Evolutionary conservation across 2,113 vertebrate species (phyloP), one percentile per base, ranked within the genome.

Genomic region (Aspidoscelis tigris): DNA sequence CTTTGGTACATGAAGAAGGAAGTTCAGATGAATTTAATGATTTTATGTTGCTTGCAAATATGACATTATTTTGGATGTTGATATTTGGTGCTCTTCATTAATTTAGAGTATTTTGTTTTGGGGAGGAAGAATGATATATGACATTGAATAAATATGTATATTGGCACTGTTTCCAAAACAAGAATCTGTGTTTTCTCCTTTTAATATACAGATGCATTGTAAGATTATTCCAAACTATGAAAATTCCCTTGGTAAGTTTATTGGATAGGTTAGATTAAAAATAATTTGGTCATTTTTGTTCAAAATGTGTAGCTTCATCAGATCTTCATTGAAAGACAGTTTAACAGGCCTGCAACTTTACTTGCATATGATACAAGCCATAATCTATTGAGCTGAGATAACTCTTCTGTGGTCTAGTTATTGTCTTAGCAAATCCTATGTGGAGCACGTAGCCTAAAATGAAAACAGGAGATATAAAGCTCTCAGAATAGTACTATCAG

Each of bases 141-240:
- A 18, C 14, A 18, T 18, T 61, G 33, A 33, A 33, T 61, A 2
- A 18, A 61, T 18, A 61, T 61, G 18, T 61, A 61, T 18, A 61
- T 64, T 91, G 86, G 90, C 4, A 75, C 87, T 78, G 55, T 24
- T 50, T 47, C 39, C 21, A 65, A 33, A 79, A 61, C 20, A 73
- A 5, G 39, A 10, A 50, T 71, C 39, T 8, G 22, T 50, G 47
- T 24, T 18, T 72, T 71, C 7, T 70, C 41, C 24, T 65, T 47
- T 7, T 24, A 73, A 64, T 73, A 10, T 74, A 65, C 24, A 58
- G 26, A 16, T 14, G 58, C 58, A 61, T 70, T 55, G 70, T 79
- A 18, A 73, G 61, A 78, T 24, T 84, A 74, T 74, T n/a, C 22
- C 26, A 39, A 7, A 55, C 33, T 43, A 66, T 12, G 16, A 53